phyloP scores from a whole-genome alignment of 2,113 vertebrate genomes.

The Sinocyclocheilus rhinocerous region DNA sequence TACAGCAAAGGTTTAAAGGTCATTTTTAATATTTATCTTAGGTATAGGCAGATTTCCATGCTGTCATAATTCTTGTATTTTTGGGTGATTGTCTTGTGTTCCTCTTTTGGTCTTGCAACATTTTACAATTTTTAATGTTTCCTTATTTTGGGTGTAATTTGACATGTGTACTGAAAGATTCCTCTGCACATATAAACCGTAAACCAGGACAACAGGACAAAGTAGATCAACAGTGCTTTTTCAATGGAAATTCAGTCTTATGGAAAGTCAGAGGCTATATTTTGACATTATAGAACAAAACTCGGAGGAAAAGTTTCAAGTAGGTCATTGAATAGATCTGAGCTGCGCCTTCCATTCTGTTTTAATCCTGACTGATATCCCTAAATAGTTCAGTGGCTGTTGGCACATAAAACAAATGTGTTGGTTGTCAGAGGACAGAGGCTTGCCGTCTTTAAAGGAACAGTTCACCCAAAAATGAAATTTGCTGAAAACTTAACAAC shows the following conservation, averaged over 20 bases:
- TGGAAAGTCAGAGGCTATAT: slow-evolving; percentile 3
- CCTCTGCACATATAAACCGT: background rate
- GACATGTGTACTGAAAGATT: background rate
- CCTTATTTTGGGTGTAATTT: background rate
- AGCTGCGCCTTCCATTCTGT: slow-evolving; percentile 10
- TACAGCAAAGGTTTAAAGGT: slow-evolving; percentile 23
- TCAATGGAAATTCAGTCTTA: slow-evolving; percentile 2
- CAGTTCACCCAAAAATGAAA: background rate
- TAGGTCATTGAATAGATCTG: slow-evolving; percentile 32
- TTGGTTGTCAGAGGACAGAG: slow-evolving; percentile 1
- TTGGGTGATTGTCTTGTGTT: background rate
- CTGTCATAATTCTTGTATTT: background rate
- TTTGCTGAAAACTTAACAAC: background rate
- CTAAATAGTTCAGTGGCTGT: slow-evolving; percentile 26
- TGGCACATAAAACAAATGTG: slow-evolving; percentile 13
- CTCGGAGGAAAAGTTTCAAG: slow-evolving; percentile 32
- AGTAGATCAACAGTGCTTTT: slow-evolving; percentile 15
- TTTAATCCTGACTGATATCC: slow-evolving; percentile 28
- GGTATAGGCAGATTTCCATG: background rate
- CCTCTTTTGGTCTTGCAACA: slow-evolving; percentile 2
- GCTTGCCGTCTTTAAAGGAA: background rate
- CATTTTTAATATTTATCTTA: slow-evolving; percentile 5
- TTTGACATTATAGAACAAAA: slow-evolving; percentile 21
- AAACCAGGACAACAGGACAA: slow-evolving; percentile 14
- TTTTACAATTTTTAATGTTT: background rate